Evolutionary conservation across 2,888 invertebrate genomes (phyloP).

Genomic region (Tetragnatha montana): DNA sequence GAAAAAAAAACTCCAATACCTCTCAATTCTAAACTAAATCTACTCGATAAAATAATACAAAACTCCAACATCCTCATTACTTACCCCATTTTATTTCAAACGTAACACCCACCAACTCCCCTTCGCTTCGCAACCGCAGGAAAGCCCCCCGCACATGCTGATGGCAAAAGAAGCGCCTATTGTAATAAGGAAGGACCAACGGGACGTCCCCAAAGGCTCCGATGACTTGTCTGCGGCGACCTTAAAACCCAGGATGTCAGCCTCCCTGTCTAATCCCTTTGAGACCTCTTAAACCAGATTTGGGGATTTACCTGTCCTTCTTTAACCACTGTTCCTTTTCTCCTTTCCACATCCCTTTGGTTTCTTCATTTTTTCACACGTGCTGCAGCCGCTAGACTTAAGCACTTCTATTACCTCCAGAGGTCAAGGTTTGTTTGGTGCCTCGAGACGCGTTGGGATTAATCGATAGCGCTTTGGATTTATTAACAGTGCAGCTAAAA

Average conservation of each 20-base stretch:
- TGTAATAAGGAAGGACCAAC: conserved; percentile 59
- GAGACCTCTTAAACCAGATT: conserved; percentile 72
- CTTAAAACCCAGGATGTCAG: conserved; percentile 68
- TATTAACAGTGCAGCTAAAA: not conserved
- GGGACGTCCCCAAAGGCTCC: conserved; percentile 56
- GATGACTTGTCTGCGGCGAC: conserved; percentile 65
- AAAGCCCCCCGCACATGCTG: not conserved
- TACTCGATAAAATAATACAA: not conserved
- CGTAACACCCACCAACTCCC: not conserved
- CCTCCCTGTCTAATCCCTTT: conserved; percentile 64
- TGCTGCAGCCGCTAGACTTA: conserved; percentile 63
- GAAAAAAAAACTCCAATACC: not conserved
- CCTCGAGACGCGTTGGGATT: not conserved
- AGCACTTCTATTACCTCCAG: conserved; percentile 16
- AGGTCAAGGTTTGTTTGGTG: conserved; percentile 1
- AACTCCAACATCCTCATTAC: not conserved
- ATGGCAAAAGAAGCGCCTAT: conserved; percentile 10
- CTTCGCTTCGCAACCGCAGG: not conserved
- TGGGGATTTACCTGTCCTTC: conserved; percentile 71
- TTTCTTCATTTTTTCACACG: conserved; percentile 59
- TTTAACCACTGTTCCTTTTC: conserved; percentile 57
- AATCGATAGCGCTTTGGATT: not conserved
- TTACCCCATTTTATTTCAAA: not conserved
- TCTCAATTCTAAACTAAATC: not conserved
- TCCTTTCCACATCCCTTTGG: conserved; percentile 14